Percentiles rank a stretch among this genome's conserved stretches.
Conservation (phyloP, 2,797 vertebrate genomes). For the Lepus townsendii region DNA sequence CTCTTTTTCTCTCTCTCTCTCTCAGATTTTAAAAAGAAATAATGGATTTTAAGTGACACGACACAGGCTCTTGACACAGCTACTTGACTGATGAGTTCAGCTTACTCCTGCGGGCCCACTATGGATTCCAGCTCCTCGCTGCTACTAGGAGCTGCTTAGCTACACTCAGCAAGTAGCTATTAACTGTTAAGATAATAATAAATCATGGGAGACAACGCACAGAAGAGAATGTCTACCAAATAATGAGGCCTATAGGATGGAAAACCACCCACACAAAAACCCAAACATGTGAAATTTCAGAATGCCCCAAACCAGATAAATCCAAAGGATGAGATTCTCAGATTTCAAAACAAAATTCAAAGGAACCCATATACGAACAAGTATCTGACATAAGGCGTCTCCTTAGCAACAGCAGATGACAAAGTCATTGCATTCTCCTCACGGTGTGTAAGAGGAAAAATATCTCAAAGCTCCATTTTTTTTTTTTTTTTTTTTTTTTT, state of each 20-base stretch:
- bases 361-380: not conserved
- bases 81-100: not conserved
- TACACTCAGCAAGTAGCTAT: not conserved
- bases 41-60: not conserved
- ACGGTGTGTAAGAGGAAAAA: not conserved
- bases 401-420: not conserved
- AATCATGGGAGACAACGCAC: not conserved
- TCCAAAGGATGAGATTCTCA: not conserved
- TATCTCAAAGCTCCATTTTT: not conserved
- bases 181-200: not conserved
- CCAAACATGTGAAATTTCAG: not conserved
- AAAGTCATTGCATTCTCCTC: not conserved
- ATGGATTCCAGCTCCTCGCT: too few relatives aligned
- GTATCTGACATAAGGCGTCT: not conserved
- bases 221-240: not conserved
- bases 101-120: not conserved
- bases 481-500: too few relatives aligned
- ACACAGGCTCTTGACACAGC: not conserved
- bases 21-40: not conserved
- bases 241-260: not conserved
- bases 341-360: not conserved
- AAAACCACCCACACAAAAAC: not conserved
- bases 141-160: not conserved
- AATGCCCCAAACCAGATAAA: not conserved
- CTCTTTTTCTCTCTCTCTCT: too few relatives aligned